Evolutionary conservation across 2,113 vertebrate genomes (phyloP), one percentile per base, ranked within the genome.

Genomic region (Noctilio leporinus): DNA sequence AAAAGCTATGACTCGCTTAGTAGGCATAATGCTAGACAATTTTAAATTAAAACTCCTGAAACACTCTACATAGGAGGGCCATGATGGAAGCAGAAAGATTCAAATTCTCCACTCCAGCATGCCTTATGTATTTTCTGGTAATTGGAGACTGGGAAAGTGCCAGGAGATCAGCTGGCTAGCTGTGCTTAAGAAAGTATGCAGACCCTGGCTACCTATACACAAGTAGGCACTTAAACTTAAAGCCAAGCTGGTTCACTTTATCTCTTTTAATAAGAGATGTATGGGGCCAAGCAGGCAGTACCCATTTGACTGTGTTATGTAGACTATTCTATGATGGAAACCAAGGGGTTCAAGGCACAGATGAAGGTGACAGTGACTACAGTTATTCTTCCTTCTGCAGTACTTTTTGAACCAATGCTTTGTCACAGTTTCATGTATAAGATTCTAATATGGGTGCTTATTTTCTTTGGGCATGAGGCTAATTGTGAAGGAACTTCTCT

Each of bases 1-100:
- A 94, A 95, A 96, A 93, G 49, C 65, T 69, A 65, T 47, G 55
- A 81, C n/a, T 96, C 55, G 86, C 38, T 95, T 93, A 93, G 65
- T 49, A 93, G 93, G 77, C 53, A 76, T 51, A 91, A 81, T 57
- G 47, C 53, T 77, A 77, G 59, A 91, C 28, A 80, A 89, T 95
- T 94, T 89, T 57, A 81, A 59, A 94, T 87, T 62, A 94, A 97
- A 93, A 83, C 20, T 53, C 17, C 40, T 87, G 43, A 26, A 91
- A 43, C 55, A 51, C n/a, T 85, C 19, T 10, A 35, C 43, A 17
- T 81, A 49, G 35, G 64, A 75, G 45, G 91, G 10, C 10, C 55
- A 69, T 45, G 30, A 96, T 75, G 62, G 49, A 86, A 91, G 24
- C 28, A 89, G 55, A 81, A 80, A 91, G 33, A 55, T 65, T 76